Evolutionary conservation across 2,797 vertebrate species (phyloP).

Genomic region (Erpetoichthys calabaricus): DNA sequence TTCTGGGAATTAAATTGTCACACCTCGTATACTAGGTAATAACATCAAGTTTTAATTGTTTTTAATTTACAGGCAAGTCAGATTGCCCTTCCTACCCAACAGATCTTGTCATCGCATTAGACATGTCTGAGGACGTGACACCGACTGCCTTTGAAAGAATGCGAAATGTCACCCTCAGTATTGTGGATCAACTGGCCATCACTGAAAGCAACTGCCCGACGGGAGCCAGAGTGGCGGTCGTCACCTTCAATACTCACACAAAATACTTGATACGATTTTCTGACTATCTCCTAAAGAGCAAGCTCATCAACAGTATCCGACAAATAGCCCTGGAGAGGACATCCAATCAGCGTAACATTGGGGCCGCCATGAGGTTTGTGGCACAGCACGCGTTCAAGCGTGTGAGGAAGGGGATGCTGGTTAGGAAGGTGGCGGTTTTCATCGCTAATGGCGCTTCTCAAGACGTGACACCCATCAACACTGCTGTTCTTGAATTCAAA

Average conservation of each 20-base stretch:
- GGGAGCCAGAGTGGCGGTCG: constrained; percentile 56
- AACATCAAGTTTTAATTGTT: too few species aligned
- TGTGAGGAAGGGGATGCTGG: constrained; percentile 42
- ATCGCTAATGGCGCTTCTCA: constrained; percentile 38
- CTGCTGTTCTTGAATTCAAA: constrained; percentile 58
- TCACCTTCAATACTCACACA: constrained; percentile 48
- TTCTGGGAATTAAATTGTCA: too few species aligned
- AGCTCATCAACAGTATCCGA: constrained; percentile 45
- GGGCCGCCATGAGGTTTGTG: constrained; percentile 63
- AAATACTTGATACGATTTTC: constrained; percentile 66
- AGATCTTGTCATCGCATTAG: constrained; percentile 70
- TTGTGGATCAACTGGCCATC: constrained; percentile 55
- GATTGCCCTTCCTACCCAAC: constrained; percentile 62
- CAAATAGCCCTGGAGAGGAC: constrained; percentile 48
- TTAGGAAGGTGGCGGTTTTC: constrained; percentile 70
- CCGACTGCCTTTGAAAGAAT: constrained; percentile 52
- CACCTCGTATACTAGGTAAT: not conserved
- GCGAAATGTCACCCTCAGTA: constrained; percentile 40
- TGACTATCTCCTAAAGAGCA: constrained; percentile 40
- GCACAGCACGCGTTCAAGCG: constrained; percentile 68
- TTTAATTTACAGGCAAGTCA: constrained; percentile 25
- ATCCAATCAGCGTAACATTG: constrained; percentile 43
- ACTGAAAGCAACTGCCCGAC: constrained; percentile 66
- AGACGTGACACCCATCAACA: constrained; percentile 34
- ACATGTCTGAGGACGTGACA: constrained; percentile 59